These are phyloP conservation scores for Leptinotarsa defecta DNA, from an alignment of 1,140 invertebrate species.

Conservation along the genomic window DNA sequence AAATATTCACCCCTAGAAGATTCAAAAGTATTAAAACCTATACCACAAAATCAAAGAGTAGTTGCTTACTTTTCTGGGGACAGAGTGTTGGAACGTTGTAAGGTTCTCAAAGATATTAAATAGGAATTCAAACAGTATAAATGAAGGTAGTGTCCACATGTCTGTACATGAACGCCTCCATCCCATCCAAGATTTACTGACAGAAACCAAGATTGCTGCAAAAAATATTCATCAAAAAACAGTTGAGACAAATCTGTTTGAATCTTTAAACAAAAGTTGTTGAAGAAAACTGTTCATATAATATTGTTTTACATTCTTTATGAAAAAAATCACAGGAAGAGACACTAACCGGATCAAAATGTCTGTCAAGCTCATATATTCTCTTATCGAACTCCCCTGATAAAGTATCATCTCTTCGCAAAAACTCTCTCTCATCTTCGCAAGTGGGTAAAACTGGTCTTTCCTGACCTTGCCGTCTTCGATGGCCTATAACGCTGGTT, in stretches of 20 bases:
- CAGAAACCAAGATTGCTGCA: slow-evolving; percentile 75
- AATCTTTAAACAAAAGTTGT: no score
- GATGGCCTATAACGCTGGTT: slow-evolving; percentile 80
- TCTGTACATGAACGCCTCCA: slow-evolving; percentile 92
- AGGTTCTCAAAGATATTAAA: slow-evolving; percentile 76
- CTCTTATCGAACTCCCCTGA: slow-evolving; percentile 69
- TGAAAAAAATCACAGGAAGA: neutral
- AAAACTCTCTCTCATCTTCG: slow-evolving; percentile 63
- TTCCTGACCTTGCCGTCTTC: slow-evolving; percentile 63
- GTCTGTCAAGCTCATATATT: slow-evolving; percentile 70
- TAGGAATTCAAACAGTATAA: slow-evolving; percentile 91
- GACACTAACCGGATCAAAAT: slow-evolving; percentile 73
- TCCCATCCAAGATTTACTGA: slow-evolving; percentile 90
- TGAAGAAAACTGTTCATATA: no score
- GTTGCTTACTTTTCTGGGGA: slow-evolving; percentile 63
- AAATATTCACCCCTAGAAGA: slow-evolving; percentile 81
- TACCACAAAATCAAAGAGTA: slow-evolving; percentile 10
- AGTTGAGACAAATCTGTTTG: no score
- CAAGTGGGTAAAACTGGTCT: slow-evolving; percentile 67
- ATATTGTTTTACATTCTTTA: neutral
- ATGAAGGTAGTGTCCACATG: slow-evolving; percentile 95
- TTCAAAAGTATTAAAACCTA: slow-evolving; percentile 3
- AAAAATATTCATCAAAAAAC: slow-evolving; percentile 13
- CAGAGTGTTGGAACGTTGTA: slow-evolving; percentile 73
- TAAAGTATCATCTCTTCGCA: slow-evolving; percentile 64